phyloP scores from a whole-genome alignment of 2,113 vertebrate species.

The Anarhynchus alexandrinus region DNA sequence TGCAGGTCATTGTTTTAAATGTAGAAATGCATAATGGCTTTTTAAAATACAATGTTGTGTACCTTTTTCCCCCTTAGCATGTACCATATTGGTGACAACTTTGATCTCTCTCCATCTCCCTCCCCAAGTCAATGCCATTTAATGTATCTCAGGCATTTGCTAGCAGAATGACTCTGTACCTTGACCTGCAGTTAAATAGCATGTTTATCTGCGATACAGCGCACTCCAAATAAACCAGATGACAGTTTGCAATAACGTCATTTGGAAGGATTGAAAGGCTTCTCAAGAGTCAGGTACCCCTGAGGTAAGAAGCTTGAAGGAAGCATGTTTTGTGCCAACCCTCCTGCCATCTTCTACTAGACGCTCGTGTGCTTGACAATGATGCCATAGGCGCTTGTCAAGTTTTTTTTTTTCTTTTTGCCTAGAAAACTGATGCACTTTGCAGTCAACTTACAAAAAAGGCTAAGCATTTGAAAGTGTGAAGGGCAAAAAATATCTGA shows the following conservation, averaged over 20 bases:
- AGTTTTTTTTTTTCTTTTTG: conserved; percentile 34
- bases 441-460: conserved; percentile 82
- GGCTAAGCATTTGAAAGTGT: conserved; percentile 83
- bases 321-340: conserved; percentile 70
- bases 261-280: conserved; percentile 66
- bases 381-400: conserved; percentile 73
- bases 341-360: conserved; percentile 63
- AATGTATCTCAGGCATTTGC: conserved; percentile 49
- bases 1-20: conserved; percentile 40
- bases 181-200: conserved; percentile 67
- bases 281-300: conserved; percentile 71
- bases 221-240: conserved; percentile 59
- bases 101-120: conserved; percentile 52
- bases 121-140: conserved; percentile 44
- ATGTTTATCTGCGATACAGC: conserved; percentile 58
- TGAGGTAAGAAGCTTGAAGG: conserved; percentile 69
- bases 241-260: conserved; percentile 58
- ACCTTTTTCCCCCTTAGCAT: not conserved
- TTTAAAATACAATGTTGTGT: not conserved
- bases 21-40: conserved; percentile 9
- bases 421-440: conserved; percentile 77
- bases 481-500: conserved; percentile 87
- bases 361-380: conserved; percentile 56
- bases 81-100: conserved; percentile 40
- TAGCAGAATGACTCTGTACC: conserved; percentile 36